Conservation (phyloP, 1,140 invertebrate species). For the Lepidurus packardi region DNA sequence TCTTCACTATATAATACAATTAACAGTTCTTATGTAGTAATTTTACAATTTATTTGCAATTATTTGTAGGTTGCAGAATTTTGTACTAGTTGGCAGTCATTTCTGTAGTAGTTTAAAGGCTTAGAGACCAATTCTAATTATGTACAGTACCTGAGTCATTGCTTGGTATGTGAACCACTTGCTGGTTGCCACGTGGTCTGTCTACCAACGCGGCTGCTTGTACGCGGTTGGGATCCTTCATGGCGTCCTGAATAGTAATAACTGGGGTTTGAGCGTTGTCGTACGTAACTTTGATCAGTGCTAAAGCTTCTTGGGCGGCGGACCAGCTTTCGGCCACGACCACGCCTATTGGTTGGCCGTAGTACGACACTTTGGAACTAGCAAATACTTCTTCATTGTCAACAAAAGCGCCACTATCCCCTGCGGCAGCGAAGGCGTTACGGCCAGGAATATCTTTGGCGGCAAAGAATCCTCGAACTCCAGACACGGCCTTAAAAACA, state of each 20-base stretch:
- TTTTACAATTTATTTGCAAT: no score
- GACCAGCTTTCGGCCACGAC: not conserved
- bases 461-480: not conserved
- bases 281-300: constrained; percentile 38
- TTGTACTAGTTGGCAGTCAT: not conserved
- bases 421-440: not conserved
- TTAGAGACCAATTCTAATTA: not conserved
- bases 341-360: constrained; percentile 31
- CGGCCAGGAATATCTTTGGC: constrained; percentile 13
- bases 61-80: not conserved
- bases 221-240: constrained; percentile 20
- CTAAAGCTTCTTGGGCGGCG: constrained; percentile 33
- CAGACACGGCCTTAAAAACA: not conserved
- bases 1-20: not conserved
- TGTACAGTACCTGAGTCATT: not conserved
- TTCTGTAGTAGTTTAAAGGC: no score
- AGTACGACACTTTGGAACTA: constrained; percentile 32
- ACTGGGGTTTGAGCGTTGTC: constrained; percentile 4
- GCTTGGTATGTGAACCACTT: not conserved
- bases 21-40: no score
- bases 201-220: not conserved
- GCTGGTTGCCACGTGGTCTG: not conserved
- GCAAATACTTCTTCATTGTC: constrained; percentile 36
- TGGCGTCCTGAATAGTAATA: constrained; percentile 26
- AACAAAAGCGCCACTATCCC: not conserved